Evolutionary conservation across 1,140 invertebrate genomes (phyloP).

Genomic region (Himalopsyche phryganea): DNA sequence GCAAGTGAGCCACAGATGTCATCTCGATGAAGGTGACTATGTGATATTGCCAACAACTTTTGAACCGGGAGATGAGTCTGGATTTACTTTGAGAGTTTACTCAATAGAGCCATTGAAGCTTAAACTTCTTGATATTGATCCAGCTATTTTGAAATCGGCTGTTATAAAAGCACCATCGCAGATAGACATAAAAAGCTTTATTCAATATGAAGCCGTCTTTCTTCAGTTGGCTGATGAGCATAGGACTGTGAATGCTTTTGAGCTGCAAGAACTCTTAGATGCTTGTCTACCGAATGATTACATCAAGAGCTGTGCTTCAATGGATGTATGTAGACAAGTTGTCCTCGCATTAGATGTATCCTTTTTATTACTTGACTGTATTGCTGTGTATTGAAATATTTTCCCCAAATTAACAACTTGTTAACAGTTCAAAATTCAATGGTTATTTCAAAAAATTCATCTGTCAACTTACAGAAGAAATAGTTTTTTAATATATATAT

Average conservation of each 20-base stretch:
- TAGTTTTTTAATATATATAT: no score
- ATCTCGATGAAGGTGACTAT: constrained; percentile 79
- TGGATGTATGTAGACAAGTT: constrained; percentile 88
- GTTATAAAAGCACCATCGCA: constrained; percentile 68
- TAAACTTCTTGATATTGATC: constrained; percentile 74
- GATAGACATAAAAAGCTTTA: constrained; percentile 69
- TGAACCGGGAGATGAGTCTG: constrained; percentile 85
- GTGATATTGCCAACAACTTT: constrained; percentile 87
- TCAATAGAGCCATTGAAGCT: constrained; percentile 79
- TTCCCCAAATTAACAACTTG: no score
- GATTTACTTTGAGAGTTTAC: constrained; percentile 79
- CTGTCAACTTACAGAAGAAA: no score
- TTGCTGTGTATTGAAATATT: no score
- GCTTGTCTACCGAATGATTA: constrained; percentile 92
- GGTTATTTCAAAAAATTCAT: no score
- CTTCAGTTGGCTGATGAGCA: constrained; percentile 86
- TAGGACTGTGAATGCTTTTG: constrained; percentile 85
- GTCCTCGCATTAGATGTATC: constrained; percentile 83
- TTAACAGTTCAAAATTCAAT: no score
- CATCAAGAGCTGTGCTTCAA: constrained; percentile 88
- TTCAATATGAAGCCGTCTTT: constrained; percentile 87
- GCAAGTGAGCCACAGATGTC: constrained; percentile 77
- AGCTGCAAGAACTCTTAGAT: constrained; percentile 86
- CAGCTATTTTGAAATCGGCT: constrained; percentile 67
- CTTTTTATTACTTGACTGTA: no score